Conservation (phyloP, 2,113 vertebrate species). For the Hippoglossus stenolepis region DNA sequence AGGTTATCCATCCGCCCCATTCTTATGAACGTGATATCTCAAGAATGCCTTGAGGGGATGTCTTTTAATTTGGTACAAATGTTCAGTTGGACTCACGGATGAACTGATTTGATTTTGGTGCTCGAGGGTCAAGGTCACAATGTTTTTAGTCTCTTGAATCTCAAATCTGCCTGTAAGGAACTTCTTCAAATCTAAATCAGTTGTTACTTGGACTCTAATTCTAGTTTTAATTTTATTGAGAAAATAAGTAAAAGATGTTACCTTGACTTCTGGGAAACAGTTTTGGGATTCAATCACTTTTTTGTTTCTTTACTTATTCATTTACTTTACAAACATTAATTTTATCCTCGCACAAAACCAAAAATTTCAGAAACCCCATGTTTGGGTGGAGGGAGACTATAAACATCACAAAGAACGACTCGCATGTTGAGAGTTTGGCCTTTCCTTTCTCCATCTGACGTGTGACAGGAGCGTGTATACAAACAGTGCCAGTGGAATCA, state of each 20-base stretch:
- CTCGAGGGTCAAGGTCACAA: too few relatives aligned
- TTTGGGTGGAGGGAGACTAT: neutral
- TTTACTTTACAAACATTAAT: neutral
- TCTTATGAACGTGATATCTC: too few relatives aligned
- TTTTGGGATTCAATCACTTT: neutral
- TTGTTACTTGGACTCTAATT: neutral
- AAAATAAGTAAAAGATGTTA: neutral
- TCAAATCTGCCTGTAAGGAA: too few relatives aligned
- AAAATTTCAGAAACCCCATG: neutral
- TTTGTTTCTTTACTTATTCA: neutral
- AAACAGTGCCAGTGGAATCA: neutral
- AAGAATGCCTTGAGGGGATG: too few relatives aligned
- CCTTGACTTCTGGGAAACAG: neutral
- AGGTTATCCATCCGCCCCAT: too few relatives aligned
- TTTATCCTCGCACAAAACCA: neutral
- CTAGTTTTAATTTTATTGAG: neutral
- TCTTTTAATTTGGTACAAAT: too few relatives aligned
- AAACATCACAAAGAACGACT: neutral
- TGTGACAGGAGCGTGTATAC: neutral
- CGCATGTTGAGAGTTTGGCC: neutral
- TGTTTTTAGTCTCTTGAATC: too few relatives aligned
- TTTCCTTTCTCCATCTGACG: neutral
- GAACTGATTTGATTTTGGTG: too few relatives aligned
- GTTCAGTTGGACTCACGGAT: too few relatives aligned
- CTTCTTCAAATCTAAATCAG: too few relatives aligned